These are phyloP conservation scores for Patiria pectinifera DNA, from an alignment of 53 echinoderm and acorn worm genomes.

Conservation along the genomic window DNA sequence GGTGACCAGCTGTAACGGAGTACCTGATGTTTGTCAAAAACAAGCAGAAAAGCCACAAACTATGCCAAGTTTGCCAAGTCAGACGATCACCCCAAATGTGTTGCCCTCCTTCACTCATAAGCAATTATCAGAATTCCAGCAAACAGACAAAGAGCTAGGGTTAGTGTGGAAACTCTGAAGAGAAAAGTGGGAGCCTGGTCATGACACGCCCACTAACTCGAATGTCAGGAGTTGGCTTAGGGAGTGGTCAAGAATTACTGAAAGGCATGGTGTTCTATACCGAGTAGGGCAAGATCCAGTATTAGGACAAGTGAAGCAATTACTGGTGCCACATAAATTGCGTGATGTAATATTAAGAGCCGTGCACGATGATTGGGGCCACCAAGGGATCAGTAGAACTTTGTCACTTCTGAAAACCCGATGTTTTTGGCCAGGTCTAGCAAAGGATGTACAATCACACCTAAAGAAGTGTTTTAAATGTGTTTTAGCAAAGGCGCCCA, in stretches of 20 bases:
- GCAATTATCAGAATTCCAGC: background rate
- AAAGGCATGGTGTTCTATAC: background rate
- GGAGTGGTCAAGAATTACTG: background rate
- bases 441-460: too few relatives aligned
- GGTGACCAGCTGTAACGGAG: background rate
- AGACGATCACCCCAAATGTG: background rate
- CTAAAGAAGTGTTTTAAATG: too few relatives aligned
- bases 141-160: background rate
- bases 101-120: background rate
- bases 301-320: slow-evolving; percentile 27
- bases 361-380: slow-evolving; percentile 68
- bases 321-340: slow-evolving; percentile 59
- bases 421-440: too few relatives aligned
- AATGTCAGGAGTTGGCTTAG: background rate
- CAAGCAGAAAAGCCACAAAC: background rate
- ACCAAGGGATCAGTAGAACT: slow-evolving; percentile 63
- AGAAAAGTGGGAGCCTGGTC: background rate
- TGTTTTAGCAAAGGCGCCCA: too few relatives aligned
- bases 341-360: slow-evolving; percentile 42
- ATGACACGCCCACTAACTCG: background rate
- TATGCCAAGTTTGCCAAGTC: too few relatives aligned
- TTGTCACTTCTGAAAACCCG: too few relatives aligned
- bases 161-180: background rate
- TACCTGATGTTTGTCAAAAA: background rate
- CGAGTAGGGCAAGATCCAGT: slow-evolving; percentile 1